Base-by-base conservation (phyloP, 2,888 invertebrate species). In the Chymomyza caudatula region DNA sequence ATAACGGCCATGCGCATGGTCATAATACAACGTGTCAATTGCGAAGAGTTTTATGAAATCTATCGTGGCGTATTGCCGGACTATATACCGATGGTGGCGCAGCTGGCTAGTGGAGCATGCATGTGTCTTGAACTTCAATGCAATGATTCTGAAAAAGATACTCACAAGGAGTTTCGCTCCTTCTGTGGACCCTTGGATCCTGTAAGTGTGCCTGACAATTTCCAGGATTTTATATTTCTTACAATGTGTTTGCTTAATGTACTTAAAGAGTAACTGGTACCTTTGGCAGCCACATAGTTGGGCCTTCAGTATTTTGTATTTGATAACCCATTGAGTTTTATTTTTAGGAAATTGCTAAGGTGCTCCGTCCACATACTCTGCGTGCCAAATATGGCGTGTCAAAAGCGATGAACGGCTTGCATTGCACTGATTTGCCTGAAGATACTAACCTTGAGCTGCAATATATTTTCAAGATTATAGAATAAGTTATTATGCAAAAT, bases 391-490 rank as follows among this genome's bases (percentile, higher is more conserved):
- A 95, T 90, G 98, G 98, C 0, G 92, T 92, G 49, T 94, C 94
- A 49, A 96, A 95, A 91, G 93, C 96, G 20, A 93, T 94, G 87
- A 98, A 98, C 91, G 97, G 96, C 3, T 92, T 98, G 5, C 98
- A 98, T 89, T 98, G 98, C 88, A 98, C 98, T 20, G 98, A 98
- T 92, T 92, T 98, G 63, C 93, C 95, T 0, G 97, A 97, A 88
- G 98, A 98, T 91, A 95, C 95, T 0, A 87, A 93, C 23, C 90
- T 97, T 61, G 98, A 98, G 92, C 92, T 95, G 60, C 95, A 95
- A 90, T 95, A 95, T 90, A 94, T 95, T 89, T 96, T 95, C 88
- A 95, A 94, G 91, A 94, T 95, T 83, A 89, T 94, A 43, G 86
- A 89, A 55, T 89, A 70, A 73, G 49, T 42, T 49, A 6, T 20